phyloP scores from a whole-genome alignment of 2,888 invertebrate genomes.

The Thera obeliscata region DNA sequence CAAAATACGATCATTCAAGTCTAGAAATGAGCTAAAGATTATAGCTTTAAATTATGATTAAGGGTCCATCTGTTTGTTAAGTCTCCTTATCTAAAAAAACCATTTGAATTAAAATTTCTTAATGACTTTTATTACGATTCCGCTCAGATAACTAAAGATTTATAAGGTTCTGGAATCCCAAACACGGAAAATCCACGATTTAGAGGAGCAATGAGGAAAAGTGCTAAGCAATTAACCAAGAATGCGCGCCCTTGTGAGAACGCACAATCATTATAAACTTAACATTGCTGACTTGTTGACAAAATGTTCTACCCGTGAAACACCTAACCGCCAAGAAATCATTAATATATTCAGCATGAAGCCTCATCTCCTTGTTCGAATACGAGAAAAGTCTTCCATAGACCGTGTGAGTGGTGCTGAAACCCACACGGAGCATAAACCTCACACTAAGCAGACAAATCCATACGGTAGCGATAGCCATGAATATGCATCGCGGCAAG shows the following conservation, averaged over 20 bases:
- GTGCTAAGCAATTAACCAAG: conserved; percentile 29
- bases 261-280: conserved; percentile 24
- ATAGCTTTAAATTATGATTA: too few species aligned
- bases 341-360: too few species aligned
- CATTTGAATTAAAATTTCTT: neutral
- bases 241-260: conserved; percentile 20
- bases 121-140: conserved; percentile 11
- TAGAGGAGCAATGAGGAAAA: conserved; percentile 26
- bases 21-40: too few species aligned
- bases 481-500: conserved; percentile 25
- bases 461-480: conserved; percentile 30
- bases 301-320: neutral
- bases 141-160: conserved; percentile 9
- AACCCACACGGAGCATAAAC: conserved; percentile 20
- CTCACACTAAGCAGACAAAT: conserved; percentile 35
- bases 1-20: neutral
- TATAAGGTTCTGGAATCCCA: conserved; percentile 12
- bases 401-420: conserved; percentile 25
- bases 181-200: conserved; percentile 19
- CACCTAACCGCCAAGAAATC: too few species aligned
- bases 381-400: conserved; percentile 10
- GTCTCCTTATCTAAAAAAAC: too few species aligned
- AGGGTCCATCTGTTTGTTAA: too few species aligned
- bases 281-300: conserved; percentile 18
- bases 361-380: neutral